Percentiles rank a stretch among this genome's conserved stretches.
Evolutionary conservation across 1,140 invertebrate genomes (phyloP).

Genomic region (Euschistus heros): DNA sequence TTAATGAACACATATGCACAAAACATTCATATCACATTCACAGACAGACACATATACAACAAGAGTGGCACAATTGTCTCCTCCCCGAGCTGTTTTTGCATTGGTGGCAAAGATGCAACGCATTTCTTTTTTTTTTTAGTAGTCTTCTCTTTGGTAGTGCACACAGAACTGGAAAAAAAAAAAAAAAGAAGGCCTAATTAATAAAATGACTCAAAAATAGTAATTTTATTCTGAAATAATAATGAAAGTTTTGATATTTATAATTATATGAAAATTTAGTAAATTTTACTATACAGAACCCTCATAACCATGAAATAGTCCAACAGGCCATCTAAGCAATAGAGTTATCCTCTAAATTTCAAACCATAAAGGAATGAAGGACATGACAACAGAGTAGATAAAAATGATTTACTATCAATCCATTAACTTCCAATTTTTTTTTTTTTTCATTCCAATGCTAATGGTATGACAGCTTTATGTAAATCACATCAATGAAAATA

Average conservation of each 20-base stretch:
- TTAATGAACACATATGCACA: neutral
- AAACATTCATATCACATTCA: neutral
- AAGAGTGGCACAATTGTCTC: neutral
- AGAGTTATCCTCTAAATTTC: neutral
- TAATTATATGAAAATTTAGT: neutral
- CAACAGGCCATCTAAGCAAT: neutral
- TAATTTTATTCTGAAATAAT: no score
- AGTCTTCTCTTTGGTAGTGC: slow-evolving; percentile 8
- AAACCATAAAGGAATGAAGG: neutral
- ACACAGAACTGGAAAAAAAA: neutral
- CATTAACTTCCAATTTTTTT: no score
- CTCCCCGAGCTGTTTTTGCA: neutral
- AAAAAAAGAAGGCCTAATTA: neutral
- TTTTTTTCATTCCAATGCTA: no score
- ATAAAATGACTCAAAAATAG: no score
- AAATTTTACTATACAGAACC: neutral
- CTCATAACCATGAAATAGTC: neutral
- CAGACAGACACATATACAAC: neutral
- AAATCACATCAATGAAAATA: no score
- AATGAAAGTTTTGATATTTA: neutral
- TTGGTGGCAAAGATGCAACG: slow-evolving; percentile 6
- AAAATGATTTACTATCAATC: no score
- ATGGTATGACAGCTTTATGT: no score
- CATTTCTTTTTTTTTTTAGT: neutral
- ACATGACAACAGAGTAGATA: no score